Evolutionary conservation across 1,140 invertebrate species (phyloP), one percentile per base, ranked within the genome.

Genomic region (Polypedilum pembai): DNA sequence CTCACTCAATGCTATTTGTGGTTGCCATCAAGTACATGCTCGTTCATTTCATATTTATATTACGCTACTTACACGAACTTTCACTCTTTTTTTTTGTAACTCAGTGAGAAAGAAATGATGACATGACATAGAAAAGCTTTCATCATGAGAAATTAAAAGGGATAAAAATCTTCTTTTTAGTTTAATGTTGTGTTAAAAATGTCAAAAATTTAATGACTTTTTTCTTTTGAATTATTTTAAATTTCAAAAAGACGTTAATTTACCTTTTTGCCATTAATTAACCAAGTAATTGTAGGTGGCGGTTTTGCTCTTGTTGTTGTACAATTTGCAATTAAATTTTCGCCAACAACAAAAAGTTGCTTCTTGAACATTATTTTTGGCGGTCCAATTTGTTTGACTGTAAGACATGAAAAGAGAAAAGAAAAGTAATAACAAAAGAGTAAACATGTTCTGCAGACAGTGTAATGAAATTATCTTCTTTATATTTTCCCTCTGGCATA

Each of bases 231-330:
- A 33, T 33, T 33, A 3, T 33, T 3, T 5, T 33, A 33, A 33
- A 33, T 3, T 33, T 33, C 24, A 33, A 33, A 33, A 33, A 33
- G 1, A 3, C 5, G 5, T 33, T 5, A 33, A 33, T 33, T 33
- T 87, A 93, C 91, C 88, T 91, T 89, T 80, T 89, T 86, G 76
- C 88, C 89, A 82, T 94, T 94, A 79, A 94, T 89, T 77, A 92
- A 85, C 92, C 92, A 94, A 73, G 90, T 91, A 79, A 94, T 87
- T 78, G 92, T 87, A 5, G 92, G 91, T 18, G 90, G 87, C 21
- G 92, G 92, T 76, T 86, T 85, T 1, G 91, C 89, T 0, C 88
- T 85, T 20, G 88, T 86, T 56, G 91, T 92, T 75, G 90, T 90
- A 79, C 92, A 93, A 76, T 91, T 90, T 5, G 91, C 91, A 78